Percentiles rank a stretch among this genome's conserved stretches.
phyloP scores from a whole-genome alignment of 2,888 invertebrate species.

The Urechis unicinctus region DNA sequence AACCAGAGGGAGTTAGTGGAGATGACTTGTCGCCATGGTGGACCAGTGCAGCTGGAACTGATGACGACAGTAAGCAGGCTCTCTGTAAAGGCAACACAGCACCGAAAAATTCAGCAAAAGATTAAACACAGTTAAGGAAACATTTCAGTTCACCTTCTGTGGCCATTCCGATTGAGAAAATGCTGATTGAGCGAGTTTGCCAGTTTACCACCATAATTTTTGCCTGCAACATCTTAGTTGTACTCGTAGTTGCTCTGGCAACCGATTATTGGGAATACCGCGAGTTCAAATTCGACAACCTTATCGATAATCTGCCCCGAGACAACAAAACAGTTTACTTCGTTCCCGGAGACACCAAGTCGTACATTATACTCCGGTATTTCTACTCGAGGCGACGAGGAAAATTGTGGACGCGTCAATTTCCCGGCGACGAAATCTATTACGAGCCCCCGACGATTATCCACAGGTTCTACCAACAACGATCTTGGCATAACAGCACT shows the following conservation, averaged over 20 bases:
- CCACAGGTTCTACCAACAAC: slow-evolving; percentile 1
- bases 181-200: slow-evolving; percentile 25
- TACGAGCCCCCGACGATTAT: slow-evolving; percentile 14
- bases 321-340: slow-evolving; percentile 21
- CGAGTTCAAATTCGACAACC: slow-evolving; percentile 23
- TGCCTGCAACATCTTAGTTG: slow-evolving; percentile 33
- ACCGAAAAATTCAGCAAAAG: too few relatives aligned
- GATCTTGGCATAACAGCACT: not conserved
- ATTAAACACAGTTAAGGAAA: too few relatives aligned
- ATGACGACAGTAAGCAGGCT: too few relatives aligned
- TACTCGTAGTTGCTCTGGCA: slow-evolving; percentile 32
- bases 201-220: slow-evolving; percentile 37
- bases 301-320: slow-evolving; percentile 18
- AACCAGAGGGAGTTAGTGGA: too few relatives aligned
- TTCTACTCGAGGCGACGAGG: slow-evolving; percentile 1
- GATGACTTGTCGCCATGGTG: too few relatives aligned
- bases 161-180: too few relatives aligned
- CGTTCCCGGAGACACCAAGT: slow-evolving; percentile 28
- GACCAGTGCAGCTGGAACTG: too few relatives aligned
- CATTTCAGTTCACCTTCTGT: too few relatives aligned
- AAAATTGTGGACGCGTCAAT: not conserved
- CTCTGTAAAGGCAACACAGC: too few relatives aligned
- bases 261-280: slow-evolving; percentile 42
- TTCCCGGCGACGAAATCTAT: not conserved
- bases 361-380: slow-evolving; percentile 25